Conservation (phyloP, 2,888 invertebrate species). For the Nycteola revayana region DNA sequence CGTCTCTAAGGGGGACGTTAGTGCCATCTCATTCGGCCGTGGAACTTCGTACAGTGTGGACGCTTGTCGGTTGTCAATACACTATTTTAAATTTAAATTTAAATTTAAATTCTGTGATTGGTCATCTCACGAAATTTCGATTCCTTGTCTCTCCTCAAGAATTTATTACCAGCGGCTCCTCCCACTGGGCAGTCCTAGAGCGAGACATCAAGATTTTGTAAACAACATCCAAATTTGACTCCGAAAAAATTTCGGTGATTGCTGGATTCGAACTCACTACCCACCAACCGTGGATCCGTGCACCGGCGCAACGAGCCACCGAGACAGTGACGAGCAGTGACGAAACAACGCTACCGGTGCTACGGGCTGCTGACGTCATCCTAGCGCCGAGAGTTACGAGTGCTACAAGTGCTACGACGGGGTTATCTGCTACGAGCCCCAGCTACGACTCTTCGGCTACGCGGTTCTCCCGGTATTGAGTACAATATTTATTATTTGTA, state of each 20-base stretch:
- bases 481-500: not conserved
- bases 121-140: not conserved
- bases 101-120: not conserved
- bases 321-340: too few species aligned
- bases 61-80: not conserved
- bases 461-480: not conserved
- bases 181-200: not conserved
- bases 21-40: not conserved
- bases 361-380: not conserved
- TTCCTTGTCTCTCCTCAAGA: not conserved
- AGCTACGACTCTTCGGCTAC: not conserved
- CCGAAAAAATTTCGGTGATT: not conserved
- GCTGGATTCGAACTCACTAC: not conserved
- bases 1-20: too few species aligned
- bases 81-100: not conserved
- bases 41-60: not conserved
- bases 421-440: not conserved
- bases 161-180: not conserved
- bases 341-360: not conserved
- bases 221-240: not conserved
- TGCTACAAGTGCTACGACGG: not conserved
- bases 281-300: not conserved
- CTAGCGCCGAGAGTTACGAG: not conserved
- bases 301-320: not conserved
- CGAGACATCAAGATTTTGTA: not conserved